Evolutionary conservation across 2,888 invertebrate species (phyloP).

Genomic region (Polydesmus complanatus): DNA sequence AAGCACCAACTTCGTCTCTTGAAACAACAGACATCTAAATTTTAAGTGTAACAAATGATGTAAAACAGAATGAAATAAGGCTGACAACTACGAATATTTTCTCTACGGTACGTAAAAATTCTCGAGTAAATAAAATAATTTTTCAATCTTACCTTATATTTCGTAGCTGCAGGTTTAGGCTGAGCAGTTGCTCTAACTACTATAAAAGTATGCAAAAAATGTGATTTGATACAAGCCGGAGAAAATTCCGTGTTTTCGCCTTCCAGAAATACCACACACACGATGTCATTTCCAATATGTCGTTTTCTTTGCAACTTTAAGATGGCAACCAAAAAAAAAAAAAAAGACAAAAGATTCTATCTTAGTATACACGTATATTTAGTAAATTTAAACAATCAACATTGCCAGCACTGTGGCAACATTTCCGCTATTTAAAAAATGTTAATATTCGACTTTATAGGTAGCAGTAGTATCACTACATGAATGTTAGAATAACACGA

Average conservation of each 20-base stretch:
- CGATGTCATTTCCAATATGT: conserved; percentile 88
- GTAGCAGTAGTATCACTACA: no score
- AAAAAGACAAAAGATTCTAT: not conserved
- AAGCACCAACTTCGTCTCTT: conserved; percentile 85
- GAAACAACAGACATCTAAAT: conserved; percentile 69
- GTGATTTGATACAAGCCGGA: conserved; percentile 85
- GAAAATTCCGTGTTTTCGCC: conserved; percentile 85
- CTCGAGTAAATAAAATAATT: not conserved
- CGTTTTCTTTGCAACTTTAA: conserved; percentile 74
- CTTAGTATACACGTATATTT: no score
- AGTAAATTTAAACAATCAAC: no score
- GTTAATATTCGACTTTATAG: no score
- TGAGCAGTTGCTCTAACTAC: conserved; percentile 45
- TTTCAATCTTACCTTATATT: conserved; percentile 56
- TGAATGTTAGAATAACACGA: no score
- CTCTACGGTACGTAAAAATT: not conserved
- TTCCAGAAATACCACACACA: conserved; percentile 85
- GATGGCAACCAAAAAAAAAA: no score
- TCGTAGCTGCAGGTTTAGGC: conserved; percentile 70
- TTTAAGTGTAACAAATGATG: not conserved
- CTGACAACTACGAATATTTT: not conserved
- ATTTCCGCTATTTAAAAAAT: no score
- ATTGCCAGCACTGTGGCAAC: no score
- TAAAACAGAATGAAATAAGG: not conserved
- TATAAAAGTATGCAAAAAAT: conserved; percentile 87